phyloP scores from a whole-genome alignment of 1,140 invertebrate species.

The Zelostemma sp. region DNA sequence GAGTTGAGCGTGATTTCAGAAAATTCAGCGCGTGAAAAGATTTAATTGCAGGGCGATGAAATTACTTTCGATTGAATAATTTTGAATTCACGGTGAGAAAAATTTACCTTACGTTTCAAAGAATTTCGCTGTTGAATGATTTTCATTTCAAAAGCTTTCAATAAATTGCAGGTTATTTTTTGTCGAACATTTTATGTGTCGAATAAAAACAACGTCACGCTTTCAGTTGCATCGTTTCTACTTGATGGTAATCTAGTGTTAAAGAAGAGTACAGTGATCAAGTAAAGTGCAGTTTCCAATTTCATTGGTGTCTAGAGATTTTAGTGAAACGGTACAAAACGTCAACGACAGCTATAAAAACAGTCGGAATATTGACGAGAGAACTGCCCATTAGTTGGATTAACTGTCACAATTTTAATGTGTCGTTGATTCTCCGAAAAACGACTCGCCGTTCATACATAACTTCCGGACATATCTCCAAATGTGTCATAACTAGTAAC shows the following conservation, averaged over 20 bases:
- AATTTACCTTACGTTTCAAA: no score
- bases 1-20: neutral
- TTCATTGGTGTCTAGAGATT: conserved; percentile 27
- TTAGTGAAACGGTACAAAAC: conserved; percentile 39
- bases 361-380: conserved; percentile 47
- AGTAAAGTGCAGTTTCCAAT: conserved; percentile 52
- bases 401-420: conserved; percentile 51
- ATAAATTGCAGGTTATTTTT: neutral
- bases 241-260: conserved; percentile 36
- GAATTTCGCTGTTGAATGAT: no score
- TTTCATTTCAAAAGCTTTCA: no score
- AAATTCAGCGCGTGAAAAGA: neutral
- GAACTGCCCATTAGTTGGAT: conserved; percentile 48
- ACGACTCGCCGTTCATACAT: conserved; percentile 40
- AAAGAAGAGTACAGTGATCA: conserved; percentile 41
- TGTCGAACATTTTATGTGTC: neutral
- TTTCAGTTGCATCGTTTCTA: conserved; percentile 21
- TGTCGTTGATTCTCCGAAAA: conserved; percentile 46
- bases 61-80: neutral
- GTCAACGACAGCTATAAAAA: conserved; percentile 44
- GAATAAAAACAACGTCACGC: neutral
- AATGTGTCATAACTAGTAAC: conserved; percentile 35
- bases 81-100: neutral
- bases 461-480: conserved; percentile 44
- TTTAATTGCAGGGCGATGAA: neutral